Evolutionary conservation across 2,888 invertebrate species (phyloP).

Genomic region (Campopleginae sp.): DNA sequence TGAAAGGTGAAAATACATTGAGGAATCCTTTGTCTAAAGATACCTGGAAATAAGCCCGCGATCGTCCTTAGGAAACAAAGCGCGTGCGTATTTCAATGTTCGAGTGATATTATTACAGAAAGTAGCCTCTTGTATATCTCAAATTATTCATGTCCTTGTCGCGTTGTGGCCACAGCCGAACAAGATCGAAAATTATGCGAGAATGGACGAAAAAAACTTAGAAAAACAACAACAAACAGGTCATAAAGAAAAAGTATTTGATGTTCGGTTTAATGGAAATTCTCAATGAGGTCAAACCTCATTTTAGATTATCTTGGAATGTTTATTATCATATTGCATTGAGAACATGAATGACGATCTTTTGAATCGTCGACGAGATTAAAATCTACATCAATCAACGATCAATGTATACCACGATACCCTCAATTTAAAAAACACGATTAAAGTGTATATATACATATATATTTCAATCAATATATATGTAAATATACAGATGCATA

Average conservation of each 20-base stretch:
- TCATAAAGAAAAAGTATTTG: slow-evolving; percentile 51
- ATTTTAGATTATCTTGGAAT: slow-evolving; percentile 33
- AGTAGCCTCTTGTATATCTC: slow-evolving; percentile 68
- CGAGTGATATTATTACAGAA: slow-evolving; percentile 69
- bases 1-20: too few species aligned
- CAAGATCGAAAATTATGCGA: slow-evolving; percentile 61
- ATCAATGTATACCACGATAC: slow-evolving; percentile 28
- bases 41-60: too few species aligned
- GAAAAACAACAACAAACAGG: slow-evolving; percentile 48
- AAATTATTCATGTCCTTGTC: slow-evolving; percentile 70
- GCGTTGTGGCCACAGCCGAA: slow-evolving; percentile 55
- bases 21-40: too few species aligned
- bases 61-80: too few species aligned
- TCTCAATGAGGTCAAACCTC: slow-evolving; percentile 56
- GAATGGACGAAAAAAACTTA: slow-evolving; percentile 29
- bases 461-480: slow-evolving; percentile 58
- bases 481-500: slow-evolving; percentile 60
- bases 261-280: slow-evolving; percentile 58
- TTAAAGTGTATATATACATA: slow-evolving; percentile 33
- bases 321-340: slow-evolving; percentile 55
- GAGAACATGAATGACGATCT: slow-evolving; percentile 47
- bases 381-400: slow-evolving; percentile 46
- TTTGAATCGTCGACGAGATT: slow-evolving; percentile 29
- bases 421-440: not conserved
- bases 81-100: slow-evolving; percentile 68